phyloP scores from a whole-genome alignment of 2,797 vertebrate genomes.

The Channa striata region DNA sequence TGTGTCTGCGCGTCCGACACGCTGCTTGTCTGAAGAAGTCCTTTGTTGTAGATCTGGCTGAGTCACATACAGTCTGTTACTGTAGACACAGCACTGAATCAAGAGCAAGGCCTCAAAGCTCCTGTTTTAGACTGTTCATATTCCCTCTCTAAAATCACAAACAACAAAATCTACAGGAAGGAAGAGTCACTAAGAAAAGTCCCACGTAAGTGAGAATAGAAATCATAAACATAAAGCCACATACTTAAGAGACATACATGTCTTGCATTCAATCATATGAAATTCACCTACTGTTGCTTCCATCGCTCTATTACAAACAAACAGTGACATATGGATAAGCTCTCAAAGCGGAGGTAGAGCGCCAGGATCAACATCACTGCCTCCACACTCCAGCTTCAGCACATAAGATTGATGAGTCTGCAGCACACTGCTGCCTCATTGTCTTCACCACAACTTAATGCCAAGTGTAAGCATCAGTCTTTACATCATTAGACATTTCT shows the following conservation, averaged over 20 bases:
- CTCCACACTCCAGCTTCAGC: constrained; percentile 38
- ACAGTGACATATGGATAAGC: constrained; percentile 52
- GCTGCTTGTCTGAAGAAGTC: constrained; percentile 46
- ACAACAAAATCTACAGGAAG: constrained; percentile 19
- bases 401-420: constrained; percentile 63
- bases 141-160: constrained; percentile 39
- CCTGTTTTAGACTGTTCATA: constrained; percentile 39
- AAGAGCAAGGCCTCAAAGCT: constrained; percentile 45
- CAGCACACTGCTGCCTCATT: constrained; percentile 43
- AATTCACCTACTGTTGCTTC: constrained; percentile 43
- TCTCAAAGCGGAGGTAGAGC: constrained; percentile 38
- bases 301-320: constrained; percentile 34
- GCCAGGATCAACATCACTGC: constrained; percentile 74
- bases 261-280: constrained; percentile 27
- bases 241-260: constrained; percentile 21
- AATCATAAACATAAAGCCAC: constrained; percentile 18
- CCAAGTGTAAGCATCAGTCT: constrained; percentile 61
- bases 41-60: constrained; percentile 47
- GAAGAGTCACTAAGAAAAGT: constrained; percentile 5
- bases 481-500: constrained; percentile 39
- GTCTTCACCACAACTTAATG: constrained; percentile 42
- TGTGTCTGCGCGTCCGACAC: constrained; percentile 30
- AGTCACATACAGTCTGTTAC: constrained; percentile 26
- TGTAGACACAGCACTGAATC: constrained; percentile 25
- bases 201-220: constrained; percentile 25